A percentile compares a stretch with the other conserved stretches of the same genome.
Evolutionary conservation across 2,888 invertebrate genomes (phyloP).

Genomic region (Zaprionus lineosus): DNA sequence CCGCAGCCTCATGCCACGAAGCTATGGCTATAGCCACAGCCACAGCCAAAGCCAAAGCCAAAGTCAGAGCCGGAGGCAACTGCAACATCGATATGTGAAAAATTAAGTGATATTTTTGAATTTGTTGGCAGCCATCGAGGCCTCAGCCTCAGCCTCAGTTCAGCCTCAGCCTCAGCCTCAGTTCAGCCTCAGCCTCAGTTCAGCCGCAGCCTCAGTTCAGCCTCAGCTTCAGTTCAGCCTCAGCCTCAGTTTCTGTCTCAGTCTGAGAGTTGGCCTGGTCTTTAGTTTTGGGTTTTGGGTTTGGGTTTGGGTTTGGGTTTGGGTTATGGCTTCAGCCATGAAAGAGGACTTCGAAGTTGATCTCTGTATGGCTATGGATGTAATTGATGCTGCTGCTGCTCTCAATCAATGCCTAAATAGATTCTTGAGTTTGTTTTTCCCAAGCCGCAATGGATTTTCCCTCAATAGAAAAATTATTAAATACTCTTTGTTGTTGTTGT

Average conservation of each 20-base stretch:
- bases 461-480: constrained; percentile 70
- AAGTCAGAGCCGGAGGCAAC: constrained; percentile 14
- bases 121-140: constrained; percentile 70
- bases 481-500: constrained; percentile 28
- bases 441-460: constrained; percentile 46
- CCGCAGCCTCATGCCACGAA: constrained; percentile 6
- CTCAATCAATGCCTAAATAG: constrained; percentile 71
- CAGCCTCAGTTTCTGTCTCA: no score
- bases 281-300: not conserved
- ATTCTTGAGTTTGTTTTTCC: constrained; percentile 51
- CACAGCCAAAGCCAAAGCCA: constrained; percentile 2
- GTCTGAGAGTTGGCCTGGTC: no score
- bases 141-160: constrained; percentile 3
- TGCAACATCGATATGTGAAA: constrained; percentile 65
- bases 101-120: constrained; percentile 77
- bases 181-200: no score
- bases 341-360: not conserved
- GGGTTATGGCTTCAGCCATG: not conserved
- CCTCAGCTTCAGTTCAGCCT: no score
- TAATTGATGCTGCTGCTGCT: constrained; percentile 72
- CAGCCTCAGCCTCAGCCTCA: no score
- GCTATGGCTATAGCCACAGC: no score
- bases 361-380: constrained; percentile 20
- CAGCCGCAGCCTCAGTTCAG: no score
- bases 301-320: not conserved